Base-by-base conservation (phyloP, 2,888 invertebrate genomes). In the Philonicus albiceps region DNA sequence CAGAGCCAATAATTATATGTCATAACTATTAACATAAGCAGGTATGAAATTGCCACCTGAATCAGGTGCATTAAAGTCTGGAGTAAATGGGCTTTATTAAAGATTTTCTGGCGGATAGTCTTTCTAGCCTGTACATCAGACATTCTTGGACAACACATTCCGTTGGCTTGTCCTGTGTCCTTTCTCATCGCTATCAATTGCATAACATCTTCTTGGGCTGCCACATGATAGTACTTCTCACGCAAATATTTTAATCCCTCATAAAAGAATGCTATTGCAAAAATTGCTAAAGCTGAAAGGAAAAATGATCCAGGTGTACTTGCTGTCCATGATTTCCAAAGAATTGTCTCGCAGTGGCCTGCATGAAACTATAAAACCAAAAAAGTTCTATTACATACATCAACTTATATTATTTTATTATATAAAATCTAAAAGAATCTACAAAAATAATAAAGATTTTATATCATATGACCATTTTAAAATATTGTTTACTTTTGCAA, bases 171-270 rank as follows among this genome's bases (percentile, higher is more conserved):
- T 80, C 37, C 73, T 30, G 72, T 19, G 49, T 88, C 86, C 90
- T 90, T 2, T 87, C 88, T 7, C 89, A 89, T 19, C 89, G 84
- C 87, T 90, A 90, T 89, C 49, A 89, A 81, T 6, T 89, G 89
- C 43, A 90, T 89, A 1, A 89, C 87, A 86, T 90, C 89, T 75
- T 88, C 89, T 22, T 89, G 89, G 0, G 89, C 89, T 3, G 89
- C 89, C 30, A 88, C 87, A 2, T 89, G 89, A 22, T 90, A 76
- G 55, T 90, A 88, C 13, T 90, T 92, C 89, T 94, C 94, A 0
- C 94, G 91, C 90, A 93, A 96, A 93, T 97, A 98, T 93, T 99
- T 99, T 3, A 99, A 94, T 0, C 97, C 98, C 93, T 99, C 99
- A 91, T 99, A 99, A n/a, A 98, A 93, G 31, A 98, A 95, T 0